Conservation (phyloP, 2,888 invertebrate species). For the Torymus texanus region DNA sequence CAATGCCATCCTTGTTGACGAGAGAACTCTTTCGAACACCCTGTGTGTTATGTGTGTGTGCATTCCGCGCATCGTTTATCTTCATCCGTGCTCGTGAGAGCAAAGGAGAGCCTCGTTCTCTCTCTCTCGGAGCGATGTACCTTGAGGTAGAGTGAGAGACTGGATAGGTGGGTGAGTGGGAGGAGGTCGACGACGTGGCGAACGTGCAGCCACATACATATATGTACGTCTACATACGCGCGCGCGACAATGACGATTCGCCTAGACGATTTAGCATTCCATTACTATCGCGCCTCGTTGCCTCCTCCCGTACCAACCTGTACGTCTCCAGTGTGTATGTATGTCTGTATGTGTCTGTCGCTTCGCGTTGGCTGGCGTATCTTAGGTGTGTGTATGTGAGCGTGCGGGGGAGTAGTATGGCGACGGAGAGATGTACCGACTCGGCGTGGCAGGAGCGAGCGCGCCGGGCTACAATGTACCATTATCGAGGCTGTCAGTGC, state of each 20-base stretch:
- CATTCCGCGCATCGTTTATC: constrained; percentile 23
- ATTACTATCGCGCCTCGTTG: constrained; percentile 48
- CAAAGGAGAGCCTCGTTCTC: neutral
- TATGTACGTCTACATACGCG: neutral
- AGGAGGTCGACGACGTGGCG: neutral
- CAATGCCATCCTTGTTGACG: no score
- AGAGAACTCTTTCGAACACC: constrained; percentile 3
- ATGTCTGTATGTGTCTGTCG: neutral
- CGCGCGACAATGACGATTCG: constrained; percentile 45
- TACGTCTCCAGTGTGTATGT: neutral
- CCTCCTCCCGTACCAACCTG: neutral
- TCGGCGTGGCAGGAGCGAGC: constrained; percentile 52
- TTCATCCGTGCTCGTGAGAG: neutral
- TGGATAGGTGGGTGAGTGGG: neutral
- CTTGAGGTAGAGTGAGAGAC: no score
- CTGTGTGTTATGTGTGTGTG: neutral
- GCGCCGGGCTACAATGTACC: constrained; percentile 53
- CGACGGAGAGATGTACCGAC: constrained; percentile 4
- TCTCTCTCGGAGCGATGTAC: no score
- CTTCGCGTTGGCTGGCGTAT: no score
- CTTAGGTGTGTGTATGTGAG: no score
- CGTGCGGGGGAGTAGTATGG: neutral
- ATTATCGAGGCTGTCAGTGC: constrained; percentile 65
- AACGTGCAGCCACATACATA: neutral
- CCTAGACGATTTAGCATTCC: constrained; percentile 61